Base-by-base conservation (phyloP, 2,797 vertebrate genomes). In the Threskiornis aethiopicus region DNA sequence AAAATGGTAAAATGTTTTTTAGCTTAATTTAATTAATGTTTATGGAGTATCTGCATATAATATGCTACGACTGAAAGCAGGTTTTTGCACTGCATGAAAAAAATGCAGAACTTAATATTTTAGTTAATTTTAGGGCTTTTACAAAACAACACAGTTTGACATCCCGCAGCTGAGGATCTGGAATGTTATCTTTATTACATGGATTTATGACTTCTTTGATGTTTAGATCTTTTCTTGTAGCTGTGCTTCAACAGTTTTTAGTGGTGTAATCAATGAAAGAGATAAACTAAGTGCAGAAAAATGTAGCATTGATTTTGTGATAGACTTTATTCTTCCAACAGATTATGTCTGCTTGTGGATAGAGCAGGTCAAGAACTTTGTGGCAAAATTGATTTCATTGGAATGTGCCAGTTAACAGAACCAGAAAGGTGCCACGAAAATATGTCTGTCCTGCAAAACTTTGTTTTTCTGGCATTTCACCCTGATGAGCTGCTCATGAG, bases 361-460 rank as follows among this genome's bases (percentile, higher is more conserved):
- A n/a, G 49, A 65, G 49, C 35, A 15, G 78, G 59, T 13, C 12
- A 9, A 21, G 88, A 54, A 2, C 31, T 31, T 9, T 7, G 39
- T 35, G 70, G 35, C 54, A 52, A 2, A 26, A 9, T 7, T 29
- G 49, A 25, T 83, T 61, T 44, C 33, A 2, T 5, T 54, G 82
- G 49, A 24, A 61, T 0, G 20, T 46, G 73, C 29, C 62, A 28
- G 57, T 8, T 22, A 17, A 2, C 37, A 28, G 72, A 10, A 37
- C 11, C 0, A 0, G 62, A 29, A 42, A 72, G 2, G 41, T 22
- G 44, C 1, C 1, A 1, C 7, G 16, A 16, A 16, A 24, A 24
- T 0, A 5, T 1, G 4, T 8, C 44, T 3, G 0, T 19, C 21
- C 39, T 46, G 55, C 25, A 44, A 6, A 66, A 13, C 9, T 33